Conservation (phyloP, 2,888 invertebrate genomes). For the Steinernema carpocapsae region DNA sequence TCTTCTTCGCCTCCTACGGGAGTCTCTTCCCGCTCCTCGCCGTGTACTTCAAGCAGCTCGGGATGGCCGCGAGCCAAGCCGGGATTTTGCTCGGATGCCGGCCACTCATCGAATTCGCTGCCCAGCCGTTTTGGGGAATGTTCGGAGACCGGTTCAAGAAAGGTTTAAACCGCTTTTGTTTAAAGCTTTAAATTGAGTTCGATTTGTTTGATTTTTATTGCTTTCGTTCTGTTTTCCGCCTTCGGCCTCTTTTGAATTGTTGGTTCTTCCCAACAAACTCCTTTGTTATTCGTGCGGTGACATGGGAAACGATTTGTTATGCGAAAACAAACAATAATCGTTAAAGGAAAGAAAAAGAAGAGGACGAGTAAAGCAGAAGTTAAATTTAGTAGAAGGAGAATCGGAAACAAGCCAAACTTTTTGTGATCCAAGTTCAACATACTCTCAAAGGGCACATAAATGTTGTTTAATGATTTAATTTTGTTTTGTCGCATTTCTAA, state of each 20-base stretch:
- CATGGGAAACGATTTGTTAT: neutral
- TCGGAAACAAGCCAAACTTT: no score
- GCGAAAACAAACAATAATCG: neutral
- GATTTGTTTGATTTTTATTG: conserved; percentile 31
- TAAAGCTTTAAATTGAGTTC: neutral
- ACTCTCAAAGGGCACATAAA: no score
- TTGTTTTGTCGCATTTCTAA: no score
- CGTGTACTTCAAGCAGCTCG: conserved; percentile 99
- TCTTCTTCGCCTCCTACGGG: conserved; percentile 98
- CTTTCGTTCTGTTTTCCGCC: neutral
- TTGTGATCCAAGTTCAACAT: no score
- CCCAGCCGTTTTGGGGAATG: conserved; percentile 96
- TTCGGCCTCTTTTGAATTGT: neutral
- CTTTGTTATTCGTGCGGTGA: neutral
- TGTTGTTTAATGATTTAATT: no score
- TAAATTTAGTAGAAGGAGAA: neutral
- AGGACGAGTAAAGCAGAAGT: conserved; percentile 23
- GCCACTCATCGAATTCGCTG: conserved; percentile 94
- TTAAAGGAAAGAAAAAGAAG: neutral
- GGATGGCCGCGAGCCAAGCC: conserved; percentile 80
- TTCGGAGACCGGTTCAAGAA: conserved; percentile 81
- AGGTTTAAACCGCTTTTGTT: conserved; percentile 38
- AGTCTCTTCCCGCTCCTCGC: conserved; percentile 97
- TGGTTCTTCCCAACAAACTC: neutral
- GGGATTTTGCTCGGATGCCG: conserved; percentile 81